Percentiles rank a stretch among this genome's conserved stretches.
Conservation (phyloP, 92 coral and sea anemone species). For the Palythoa grandiflora region DNA sequence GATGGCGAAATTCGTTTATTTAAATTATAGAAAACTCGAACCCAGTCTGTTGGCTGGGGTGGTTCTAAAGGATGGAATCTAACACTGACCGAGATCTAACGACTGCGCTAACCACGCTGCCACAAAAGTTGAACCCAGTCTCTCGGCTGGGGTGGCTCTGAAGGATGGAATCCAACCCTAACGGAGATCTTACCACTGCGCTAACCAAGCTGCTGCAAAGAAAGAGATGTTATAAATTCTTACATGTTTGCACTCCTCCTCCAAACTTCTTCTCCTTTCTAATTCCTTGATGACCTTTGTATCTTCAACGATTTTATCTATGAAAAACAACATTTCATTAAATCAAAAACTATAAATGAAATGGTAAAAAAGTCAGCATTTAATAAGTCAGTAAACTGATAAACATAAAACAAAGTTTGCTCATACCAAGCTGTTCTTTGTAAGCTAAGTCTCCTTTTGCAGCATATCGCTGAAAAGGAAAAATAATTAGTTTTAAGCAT, state of each 20-base stretch:
- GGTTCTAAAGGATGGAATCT: too few relatives aligned
- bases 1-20: too few relatives aligned
- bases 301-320: slow-evolving; percentile 80
- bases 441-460: slow-evolving; percentile 68
- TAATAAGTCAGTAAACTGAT: not conserved
- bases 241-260: slow-evolving; percentile 82
- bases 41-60: too few relatives aligned
- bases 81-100: too few relatives aligned
- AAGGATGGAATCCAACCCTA: too few relatives aligned
- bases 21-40: too few relatives aligned
- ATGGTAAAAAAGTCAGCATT: not conserved
- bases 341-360: not conserved
- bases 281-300: slow-evolving; percentile 68
- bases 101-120: too few relatives aligned
- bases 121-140: too few relatives aligned
- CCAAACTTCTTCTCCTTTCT: slow-evolving; percentile 67
- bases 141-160: too few relatives aligned
- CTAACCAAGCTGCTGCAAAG: too few relatives aligned
- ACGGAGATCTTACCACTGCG: too few relatives aligned
- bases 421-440: slow-evolving; percentile 82
- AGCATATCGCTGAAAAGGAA: slow-evolving; percentile 73
- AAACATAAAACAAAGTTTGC: not conserved
- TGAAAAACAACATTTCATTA: not conserved
- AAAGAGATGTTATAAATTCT: not conserved
- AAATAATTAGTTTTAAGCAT: not conserved